These are phyloP conservation scores for Drosophila basisetae DNA, from an alignment of 2,888 invertebrate genomes.

Conservation along the genomic window DNA sequence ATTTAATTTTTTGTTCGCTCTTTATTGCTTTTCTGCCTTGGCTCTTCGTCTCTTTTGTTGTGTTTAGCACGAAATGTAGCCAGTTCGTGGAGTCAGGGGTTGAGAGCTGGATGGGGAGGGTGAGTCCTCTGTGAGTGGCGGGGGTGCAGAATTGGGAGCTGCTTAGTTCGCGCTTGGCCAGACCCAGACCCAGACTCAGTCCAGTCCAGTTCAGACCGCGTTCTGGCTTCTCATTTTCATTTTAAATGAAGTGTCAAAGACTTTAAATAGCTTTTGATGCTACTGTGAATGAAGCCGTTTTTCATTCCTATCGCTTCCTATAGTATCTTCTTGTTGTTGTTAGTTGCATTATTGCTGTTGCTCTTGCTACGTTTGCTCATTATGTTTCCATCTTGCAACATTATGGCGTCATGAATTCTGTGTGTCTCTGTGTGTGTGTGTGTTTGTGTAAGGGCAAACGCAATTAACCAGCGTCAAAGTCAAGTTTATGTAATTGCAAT, in stretches of 20 bases:
- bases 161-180: background rate
- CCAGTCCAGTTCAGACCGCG: conserved; percentile 7
- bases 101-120: background rate
- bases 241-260: conserved; percentile 82
- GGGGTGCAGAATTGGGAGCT: conserved; percentile 24
- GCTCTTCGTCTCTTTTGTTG: conserved; percentile 63
- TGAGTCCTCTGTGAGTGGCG: conserved; percentile 8
- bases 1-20: conserved; percentile 41
- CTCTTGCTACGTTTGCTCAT: conserved; percentile 19
- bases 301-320: conserved; percentile 51
- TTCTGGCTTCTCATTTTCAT: conserved; percentile 73
- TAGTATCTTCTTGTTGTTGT: conserved; percentile 35
- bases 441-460: conserved; percentile 18
- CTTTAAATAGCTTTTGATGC: conserved; percentile 81
- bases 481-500: conserved; percentile 35
- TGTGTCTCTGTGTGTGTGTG: background rate
- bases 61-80: conserved; percentile 69
- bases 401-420: conserved; percentile 9
- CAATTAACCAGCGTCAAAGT: conserved; percentile 50
- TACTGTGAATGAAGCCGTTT: conserved; percentile 79
- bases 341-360: conserved; percentile 24
- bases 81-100: conserved; percentile 25
- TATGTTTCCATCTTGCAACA: conserved; percentile 10
- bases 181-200: background rate
- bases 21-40: conserved; percentile 53